A percentile compares a stretch with the other conserved stretches of the same genome.
phyloP scores from a whole-genome alignment of 2,888 invertebrate species.

The Toxonevra muliebris region DNA sequence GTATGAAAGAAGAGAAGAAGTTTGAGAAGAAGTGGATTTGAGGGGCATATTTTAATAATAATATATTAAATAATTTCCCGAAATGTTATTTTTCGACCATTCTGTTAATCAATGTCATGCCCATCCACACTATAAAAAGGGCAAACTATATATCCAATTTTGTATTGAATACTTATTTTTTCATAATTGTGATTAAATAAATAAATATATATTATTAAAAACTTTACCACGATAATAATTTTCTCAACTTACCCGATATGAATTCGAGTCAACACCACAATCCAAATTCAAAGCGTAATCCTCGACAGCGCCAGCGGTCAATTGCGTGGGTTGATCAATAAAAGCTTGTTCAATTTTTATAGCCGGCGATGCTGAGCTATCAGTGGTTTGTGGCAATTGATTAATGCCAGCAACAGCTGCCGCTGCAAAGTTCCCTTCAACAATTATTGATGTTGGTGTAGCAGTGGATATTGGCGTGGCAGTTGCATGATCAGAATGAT shows the following conservation, averaged over 20 bases:
- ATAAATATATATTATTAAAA: background rate
- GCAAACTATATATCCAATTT: too few species aligned
- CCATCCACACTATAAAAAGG: too few species aligned
- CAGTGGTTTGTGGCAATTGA: conserved; percentile 29
- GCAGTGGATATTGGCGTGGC: conserved; percentile 20
- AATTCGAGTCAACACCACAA: conserved; percentile 48
- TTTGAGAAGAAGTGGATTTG: too few species aligned
- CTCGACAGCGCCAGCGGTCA: conserved; percentile 39
- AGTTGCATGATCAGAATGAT: background rate
- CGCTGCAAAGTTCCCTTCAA: conserved; percentile 52
- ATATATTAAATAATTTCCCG: too few species aligned
- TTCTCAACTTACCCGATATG: conserved; percentile 53
- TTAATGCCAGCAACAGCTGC: conserved; percentile 27
- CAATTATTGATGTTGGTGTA: conserved; percentile 48
- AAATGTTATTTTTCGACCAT: too few species aligned
- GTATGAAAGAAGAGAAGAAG: too few species aligned
- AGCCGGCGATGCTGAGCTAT: conserved; percentile 44
- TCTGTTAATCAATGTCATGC: too few species aligned
- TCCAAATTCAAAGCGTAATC: conserved; percentile 57
- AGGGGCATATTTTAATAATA: too few species aligned
- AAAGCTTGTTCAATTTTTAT: conserved; percentile 59
- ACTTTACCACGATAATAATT: background rate
- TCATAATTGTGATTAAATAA: too few species aligned
- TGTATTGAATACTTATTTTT: too few species aligned
- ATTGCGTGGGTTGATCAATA: conserved; percentile 44